Evolutionary conservation across 2,888 invertebrate species (phyloP), one percentile per base, ranked within the genome.

Genomic region (Ceratothoa steindachneri): DNA sequence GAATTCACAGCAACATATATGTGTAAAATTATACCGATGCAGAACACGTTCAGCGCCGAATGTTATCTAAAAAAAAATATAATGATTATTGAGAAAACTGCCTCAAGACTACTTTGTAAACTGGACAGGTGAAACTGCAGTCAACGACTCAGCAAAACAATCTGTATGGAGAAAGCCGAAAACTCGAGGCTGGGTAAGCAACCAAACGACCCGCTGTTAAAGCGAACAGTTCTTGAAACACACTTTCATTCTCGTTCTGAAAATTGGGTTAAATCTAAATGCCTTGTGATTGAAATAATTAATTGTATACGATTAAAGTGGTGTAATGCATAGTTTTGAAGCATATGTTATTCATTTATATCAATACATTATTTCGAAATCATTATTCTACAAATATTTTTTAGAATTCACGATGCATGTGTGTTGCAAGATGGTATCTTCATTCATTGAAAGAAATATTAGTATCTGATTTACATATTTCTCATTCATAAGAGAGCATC

Each of bases 401-500:
- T 41, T 15, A 41, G 41, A 41, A 41, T 41, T 41, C n/a, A 15
- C 15, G 15, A 41, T 41, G 41, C 41, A 41, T 41, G 5, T 60
- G 60, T 60, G 60, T 60, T 60, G 60, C 60, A 60, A 24, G 60
- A 60, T 22, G 22, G 12, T 24, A 60, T 12, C 60, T 15, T 24
- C 60, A 60, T 60, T 60, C 60, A 60, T 60, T 60, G 60, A 60
- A 24, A 24, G 22, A 60, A 22, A 12, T 1, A 24, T 24, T 24
- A 60, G 60, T 24, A 60, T n/a, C 60, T 60, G 60, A 60, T 60
- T 24, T 60, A 60, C 60, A 60, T 60, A 22, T 60, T 60, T 1
- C 2, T 24, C 60, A 60, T 60, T 60, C 60, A 60, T 60, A 60
- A 60, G n/a, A n/a, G n/a, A n/a, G n/a, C n/a, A n/a, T n/a, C n/a